A percentile compares a stretch with the other conserved stretches of the same genome.
Evolutionary conservation across 1,140 invertebrate species (phyloP).

Genomic region (Drosophila tristis): DNA sequence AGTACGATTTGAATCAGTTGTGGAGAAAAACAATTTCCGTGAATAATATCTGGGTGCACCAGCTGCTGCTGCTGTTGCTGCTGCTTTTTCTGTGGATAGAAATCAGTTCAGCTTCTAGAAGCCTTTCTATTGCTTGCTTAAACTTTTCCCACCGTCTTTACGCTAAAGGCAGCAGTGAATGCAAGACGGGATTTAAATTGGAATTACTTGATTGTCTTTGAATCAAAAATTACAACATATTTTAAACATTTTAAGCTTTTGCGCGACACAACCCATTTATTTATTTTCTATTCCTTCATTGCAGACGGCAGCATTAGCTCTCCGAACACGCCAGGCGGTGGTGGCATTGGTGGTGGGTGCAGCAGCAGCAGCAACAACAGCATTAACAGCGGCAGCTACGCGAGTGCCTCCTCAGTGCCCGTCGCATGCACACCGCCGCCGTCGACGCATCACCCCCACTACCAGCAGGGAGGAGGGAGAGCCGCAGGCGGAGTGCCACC

Average conservation of each 20-base stretch:
- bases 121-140: too few species aligned
- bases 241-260: too few species aligned
- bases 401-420: slow-evolving; percentile 40
- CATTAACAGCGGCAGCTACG: slow-evolving; percentile 44
- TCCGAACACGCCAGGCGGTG: slow-evolving; percentile 77
- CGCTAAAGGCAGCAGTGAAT: too few species aligned
- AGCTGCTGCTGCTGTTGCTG: too few species aligned
- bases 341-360: slow-evolving; percentile 29
- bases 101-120: too few species aligned
- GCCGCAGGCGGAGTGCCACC: slow-evolving; percentile 49
- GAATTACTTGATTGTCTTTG: too few species aligned
- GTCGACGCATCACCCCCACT: slow-evolving; percentile 30
- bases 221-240: too few species aligned
- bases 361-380: slow-evolving; percentile 63
- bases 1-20: too few species aligned
- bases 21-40: too few species aligned
- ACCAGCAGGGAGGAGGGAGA: slow-evolving; percentile 13
- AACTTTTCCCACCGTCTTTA: too few species aligned
- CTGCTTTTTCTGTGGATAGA: too few species aligned
- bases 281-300: slow-evolving; percentile 5
- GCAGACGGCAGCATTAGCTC: slow-evolving; percentile 82
- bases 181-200: background rate
- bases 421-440: slow-evolving; percentile 43
- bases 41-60: too few species aligned
- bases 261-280: background rate